These are phyloP conservation scores for Carassius auratus DNA, from an alignment of 2,113 vertebrate genomes.

Conservation along the genomic window DNA sequence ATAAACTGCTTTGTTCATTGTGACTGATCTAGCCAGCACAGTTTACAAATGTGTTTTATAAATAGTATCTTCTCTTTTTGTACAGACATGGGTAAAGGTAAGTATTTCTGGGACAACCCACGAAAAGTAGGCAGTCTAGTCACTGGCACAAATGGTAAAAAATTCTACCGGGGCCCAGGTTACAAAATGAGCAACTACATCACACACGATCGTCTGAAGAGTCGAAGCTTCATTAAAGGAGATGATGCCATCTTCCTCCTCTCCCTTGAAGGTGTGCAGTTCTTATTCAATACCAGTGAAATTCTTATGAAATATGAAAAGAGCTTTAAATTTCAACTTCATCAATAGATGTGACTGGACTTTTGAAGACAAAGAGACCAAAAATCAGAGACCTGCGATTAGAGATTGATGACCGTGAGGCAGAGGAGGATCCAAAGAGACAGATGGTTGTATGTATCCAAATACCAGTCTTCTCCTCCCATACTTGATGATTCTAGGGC, in stretches of 20 bases:
- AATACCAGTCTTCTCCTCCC: too few species aligned
- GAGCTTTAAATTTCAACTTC: not conserved
- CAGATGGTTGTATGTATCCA: slow-evolving; percentile 1
- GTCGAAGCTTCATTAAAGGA: slow-evolving; percentile 84
- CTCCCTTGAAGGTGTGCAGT: slow-evolving; percentile 80
- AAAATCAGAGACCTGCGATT: not conserved
- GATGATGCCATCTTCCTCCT: slow-evolving; percentile 79
- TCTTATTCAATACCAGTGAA: not conserved
- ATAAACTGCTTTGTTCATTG: too few species aligned
- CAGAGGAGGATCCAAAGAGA: slow-evolving; percentile 37
- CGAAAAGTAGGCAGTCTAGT: slow-evolving; percentile 76
- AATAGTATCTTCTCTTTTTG: slow-evolving; percentile 43
- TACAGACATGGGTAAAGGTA: slow-evolving; percentile 35
- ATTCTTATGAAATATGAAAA: not conserved
- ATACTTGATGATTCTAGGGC: not conserved
- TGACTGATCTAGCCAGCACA: too few species aligned
- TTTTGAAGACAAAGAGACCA: slow-evolving; percentile 65
- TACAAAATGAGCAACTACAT: slow-evolving; percentile 74
- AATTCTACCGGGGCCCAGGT: slow-evolving; percentile 74
- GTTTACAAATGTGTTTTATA: not conserved
- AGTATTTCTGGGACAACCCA: slow-evolving; percentile 83
- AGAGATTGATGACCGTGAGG: not conserved
- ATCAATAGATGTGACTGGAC: slow-evolving; percentile 78
- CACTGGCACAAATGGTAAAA: slow-evolving; percentile 76
- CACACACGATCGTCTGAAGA: slow-evolving; percentile 77